Percentiles rank a stretch among this genome's conserved stretches.
Conservation (phyloP, 2,888 invertebrate genomes). For the Venusia cambrica region DNA sequence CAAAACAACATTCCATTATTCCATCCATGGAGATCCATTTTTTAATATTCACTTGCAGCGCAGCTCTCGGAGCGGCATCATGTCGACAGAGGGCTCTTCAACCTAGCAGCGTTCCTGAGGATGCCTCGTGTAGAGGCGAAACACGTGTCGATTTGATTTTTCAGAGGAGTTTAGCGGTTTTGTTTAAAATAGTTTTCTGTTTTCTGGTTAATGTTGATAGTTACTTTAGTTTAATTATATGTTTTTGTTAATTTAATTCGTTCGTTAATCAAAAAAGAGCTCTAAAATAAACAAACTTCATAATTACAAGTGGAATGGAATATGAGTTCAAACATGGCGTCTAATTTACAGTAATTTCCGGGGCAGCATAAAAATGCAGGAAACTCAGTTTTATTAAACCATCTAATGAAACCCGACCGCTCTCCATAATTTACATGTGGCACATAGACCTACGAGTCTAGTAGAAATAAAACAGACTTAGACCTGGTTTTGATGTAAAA, state of each 20-base stretch:
- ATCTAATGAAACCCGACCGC: conserved; percentile 55
- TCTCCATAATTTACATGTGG: conserved; percentile 54
- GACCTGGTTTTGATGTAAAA: not conserved
- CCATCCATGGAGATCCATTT: no score
- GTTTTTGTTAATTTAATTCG: conserved; percentile 5
- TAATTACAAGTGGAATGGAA: conserved; percentile 21
- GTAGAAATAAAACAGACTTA: conserved; percentile 1
- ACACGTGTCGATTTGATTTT: no score
- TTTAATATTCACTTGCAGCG: no score
- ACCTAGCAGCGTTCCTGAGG: no score
- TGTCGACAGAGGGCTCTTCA: no score
- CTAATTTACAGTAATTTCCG: conserved; percentile 18
- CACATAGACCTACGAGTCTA: conserved; percentile 23
- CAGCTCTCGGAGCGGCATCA: no score
- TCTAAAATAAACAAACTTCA: conserved; percentile 10
- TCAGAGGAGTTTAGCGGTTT: no score
- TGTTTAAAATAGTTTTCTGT: no score
- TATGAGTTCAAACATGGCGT: conserved; percentile 18
- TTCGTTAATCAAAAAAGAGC: conserved; percentile 5
- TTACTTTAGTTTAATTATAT: no score
- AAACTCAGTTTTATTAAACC: conserved; percentile 49
- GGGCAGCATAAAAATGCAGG: conserved; percentile 25
- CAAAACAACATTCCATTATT: no score
- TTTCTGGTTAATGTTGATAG: no score
- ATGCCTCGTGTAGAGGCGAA: no score